Percentiles rank a stretch among this genome's conserved stretches.
These are phyloP conservation scores for Fissipunctia ypsillon DNA, from an alignment of 2,888 invertebrate genomes.

Conservation along the genomic window DNA sequence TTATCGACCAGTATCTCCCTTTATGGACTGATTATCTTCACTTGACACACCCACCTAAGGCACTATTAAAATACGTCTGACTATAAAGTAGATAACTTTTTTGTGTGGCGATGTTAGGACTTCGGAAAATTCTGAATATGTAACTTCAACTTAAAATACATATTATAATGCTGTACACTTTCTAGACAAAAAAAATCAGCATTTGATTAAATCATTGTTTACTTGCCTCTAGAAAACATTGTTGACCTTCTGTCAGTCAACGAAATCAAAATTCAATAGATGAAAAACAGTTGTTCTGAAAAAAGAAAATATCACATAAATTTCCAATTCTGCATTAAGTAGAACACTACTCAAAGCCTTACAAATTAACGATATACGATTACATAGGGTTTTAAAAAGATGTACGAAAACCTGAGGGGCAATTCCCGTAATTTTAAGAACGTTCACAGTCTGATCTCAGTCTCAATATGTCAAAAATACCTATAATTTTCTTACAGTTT, in stretches of 20 bases:
- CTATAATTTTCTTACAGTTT: too few species aligned
- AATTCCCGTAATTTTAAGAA: too few species aligned
- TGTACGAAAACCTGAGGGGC: not conserved
- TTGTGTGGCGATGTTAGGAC: constrained; percentile 21
- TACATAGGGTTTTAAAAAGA: not conserved
- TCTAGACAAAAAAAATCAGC: not conserved
- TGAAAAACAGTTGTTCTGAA: not conserved
- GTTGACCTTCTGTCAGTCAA: not conserved
- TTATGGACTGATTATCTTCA: constrained; percentile 49
- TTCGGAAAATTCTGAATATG: constrained; percentile 2
- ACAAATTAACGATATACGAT: not conserved
- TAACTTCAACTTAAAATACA: not conserved
- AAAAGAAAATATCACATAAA: not conserved
- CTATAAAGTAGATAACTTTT: constrained; percentile 49
- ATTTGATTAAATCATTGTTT: not conserved
- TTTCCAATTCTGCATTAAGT: not conserved
- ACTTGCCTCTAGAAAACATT: not conserved
- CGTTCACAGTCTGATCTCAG: too few species aligned
- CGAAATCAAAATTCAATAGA: not conserved
- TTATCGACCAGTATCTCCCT: constrained; percentile 51
- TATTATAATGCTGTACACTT: too few species aligned
- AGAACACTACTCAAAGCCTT: not conserved
- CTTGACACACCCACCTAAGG: constrained; percentile 55
- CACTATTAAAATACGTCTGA: constrained; percentile 36
- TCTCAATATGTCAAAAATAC: too few species aligned